Evolutionary conservation across 2,113 vertebrate genomes (phyloP), one percentile per base, ranked within the genome.

Genomic region (Antennarius striatus): DNA sequence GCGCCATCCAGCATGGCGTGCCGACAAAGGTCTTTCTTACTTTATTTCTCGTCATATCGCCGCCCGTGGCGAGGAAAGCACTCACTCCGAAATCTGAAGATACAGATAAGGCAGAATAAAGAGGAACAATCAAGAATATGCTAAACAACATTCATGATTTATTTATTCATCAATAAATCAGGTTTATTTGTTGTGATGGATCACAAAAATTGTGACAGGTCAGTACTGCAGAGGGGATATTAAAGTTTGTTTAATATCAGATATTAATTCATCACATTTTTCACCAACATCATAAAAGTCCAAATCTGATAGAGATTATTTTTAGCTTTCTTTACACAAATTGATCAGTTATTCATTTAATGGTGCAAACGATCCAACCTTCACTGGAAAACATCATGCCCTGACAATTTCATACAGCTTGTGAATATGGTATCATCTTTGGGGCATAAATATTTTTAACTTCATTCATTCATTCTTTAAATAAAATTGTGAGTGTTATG

Each of bases 1-100:
- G 97, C n/a, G 98, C 98, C 98, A 99, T 99, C 98, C 98, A 99
- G 86, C 98, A 99, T 0, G 98, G 98, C 52, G 98, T 99, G 39
- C 98, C 98, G 66, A 99, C 98, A 91, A 99, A 99, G 0, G 98
- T 99, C 89, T 99, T 99, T 68, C 97, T 93, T 57, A 99, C 97
- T 96, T 99, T 99, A 90, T 98, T 96, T 87, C 98, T 94, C 6
- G 98, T 99, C 80, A 99, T 95, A 66, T 99, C 98, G 29, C 98
- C 97, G 60, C 98, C 96, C 0, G 97, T 97, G 51, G 96, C 93
- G 81, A 99, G 89, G 90, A 99, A 99, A 16, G 96, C 94, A 80
- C 97, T 99, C 36, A 99, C 98, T 4, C 98, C 98, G 92, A 99
- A 99, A 94, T 99, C 98, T 99, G 47, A n/a, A 62, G 54, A 56